phyloP scores from a whole-genome alignment of 2,888 invertebrate species.

The Rhaphigaster nebulosa region DNA sequence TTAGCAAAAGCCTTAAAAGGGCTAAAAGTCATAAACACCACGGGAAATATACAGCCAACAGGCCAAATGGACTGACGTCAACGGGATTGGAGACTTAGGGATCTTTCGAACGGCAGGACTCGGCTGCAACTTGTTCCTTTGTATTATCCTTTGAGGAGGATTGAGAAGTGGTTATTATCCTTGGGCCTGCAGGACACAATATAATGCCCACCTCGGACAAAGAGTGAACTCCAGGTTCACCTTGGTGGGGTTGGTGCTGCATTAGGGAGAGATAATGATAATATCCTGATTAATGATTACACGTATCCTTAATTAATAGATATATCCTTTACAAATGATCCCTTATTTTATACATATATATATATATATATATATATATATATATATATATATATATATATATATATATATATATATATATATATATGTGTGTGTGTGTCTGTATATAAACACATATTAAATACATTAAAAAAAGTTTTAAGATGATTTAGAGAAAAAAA shows the following conservation, averaged over 20 bases:
- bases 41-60: background rate
- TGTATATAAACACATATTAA: too few species aligned
- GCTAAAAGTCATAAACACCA: background rate
- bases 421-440: too few species aligned
- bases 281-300: background rate
- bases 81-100: background rate
- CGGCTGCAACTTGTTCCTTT: background rate
- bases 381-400: too few species aligned
- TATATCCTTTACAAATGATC: too few species aligned
- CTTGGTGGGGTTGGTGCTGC: background rate
- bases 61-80: background rate
- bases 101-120: background rate
- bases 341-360: too few species aligned
- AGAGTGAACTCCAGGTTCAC: background rate
- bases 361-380: too few species aligned
- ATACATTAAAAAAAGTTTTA: too few species aligned
- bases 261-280: background rate
- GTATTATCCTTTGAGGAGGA: constrained; percentile 9
- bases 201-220: too few species aligned
- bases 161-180: background rate
- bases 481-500: too few species aligned
- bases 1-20: background rate
- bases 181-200: background rate
- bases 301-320: background rate
- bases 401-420: too few species aligned